These are phyloP conservation scores for Megaceryle maxima DNA, from an alignment of 2,113 vertebrate species.

Conservation along the genomic window DNA sequence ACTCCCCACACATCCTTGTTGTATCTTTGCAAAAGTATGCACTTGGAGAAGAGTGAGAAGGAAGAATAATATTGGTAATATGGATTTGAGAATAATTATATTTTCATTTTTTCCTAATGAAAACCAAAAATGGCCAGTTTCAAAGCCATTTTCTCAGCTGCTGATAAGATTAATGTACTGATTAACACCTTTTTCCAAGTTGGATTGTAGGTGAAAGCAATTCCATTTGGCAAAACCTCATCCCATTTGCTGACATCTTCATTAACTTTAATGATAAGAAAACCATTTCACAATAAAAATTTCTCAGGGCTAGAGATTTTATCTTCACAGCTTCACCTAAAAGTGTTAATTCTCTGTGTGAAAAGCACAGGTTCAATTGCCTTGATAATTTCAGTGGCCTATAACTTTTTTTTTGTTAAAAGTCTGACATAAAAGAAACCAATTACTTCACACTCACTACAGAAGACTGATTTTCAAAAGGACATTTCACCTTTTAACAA, in stretches of 20 bases:
- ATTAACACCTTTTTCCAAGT: constrained; percentile 73
- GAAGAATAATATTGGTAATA: constrained; percentile 38
- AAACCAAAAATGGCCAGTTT: constrained; percentile 59
- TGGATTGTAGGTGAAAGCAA: constrained; percentile 69
- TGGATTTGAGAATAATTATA: constrained; percentile 71
- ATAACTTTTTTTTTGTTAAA: constrained; percentile 26
- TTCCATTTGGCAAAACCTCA: constrained; percentile 69
- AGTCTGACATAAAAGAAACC: constrained; percentile 63
- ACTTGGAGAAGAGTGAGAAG: constrained; percentile 22
- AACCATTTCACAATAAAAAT: constrained; percentile 75
- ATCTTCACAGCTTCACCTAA: constrained; percentile 71
- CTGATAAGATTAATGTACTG: constrained; percentile 77
- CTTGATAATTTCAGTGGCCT: constrained; percentile 50
- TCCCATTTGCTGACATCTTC: constrained; percentile 78
- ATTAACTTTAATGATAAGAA: constrained; percentile 78
- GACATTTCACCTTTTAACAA: constrained; percentile 49
- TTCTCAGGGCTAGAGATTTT: constrained; percentile 69
- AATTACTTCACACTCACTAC: constrained; percentile 30
- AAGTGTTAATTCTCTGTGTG: constrained; percentile 66
- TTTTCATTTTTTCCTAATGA: constrained; percentile 66
- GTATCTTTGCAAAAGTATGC: constrained; percentile 27
- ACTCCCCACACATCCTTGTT: not conserved
- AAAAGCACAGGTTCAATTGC: constrained; percentile 62
- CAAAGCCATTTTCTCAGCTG: constrained; percentile 45
- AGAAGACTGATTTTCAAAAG: constrained; percentile 54